phyloP scores from a whole-genome alignment of 2,113 vertebrate species.

The Mungos mungo region DNA sequence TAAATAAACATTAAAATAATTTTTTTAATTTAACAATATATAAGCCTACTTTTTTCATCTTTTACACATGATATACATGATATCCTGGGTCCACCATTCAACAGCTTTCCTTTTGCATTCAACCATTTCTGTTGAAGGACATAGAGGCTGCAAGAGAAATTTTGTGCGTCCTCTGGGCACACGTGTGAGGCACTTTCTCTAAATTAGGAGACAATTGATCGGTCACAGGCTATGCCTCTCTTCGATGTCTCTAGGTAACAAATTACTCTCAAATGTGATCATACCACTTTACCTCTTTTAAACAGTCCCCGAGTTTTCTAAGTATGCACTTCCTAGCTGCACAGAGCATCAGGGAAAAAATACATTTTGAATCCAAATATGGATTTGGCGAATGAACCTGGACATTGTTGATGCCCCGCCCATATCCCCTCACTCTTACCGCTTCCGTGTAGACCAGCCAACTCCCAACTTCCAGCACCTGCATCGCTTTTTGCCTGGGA shows the following conservation, averaged over 20 bases:
- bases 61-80: not conserved
- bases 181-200: not conserved
- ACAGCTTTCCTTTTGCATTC: conserved; percentile 5
- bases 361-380: not conserved
- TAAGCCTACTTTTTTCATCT: not conserved
- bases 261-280: not conserved
- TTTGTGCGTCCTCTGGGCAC: not conserved
- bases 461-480: not conserved
- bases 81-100: not conserved
- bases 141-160: not conserved
- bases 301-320: not conserved
- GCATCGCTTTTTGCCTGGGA: not conserved
- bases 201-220: not conserved
- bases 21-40: not conserved
- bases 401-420: not conserved
- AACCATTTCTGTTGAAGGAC: conserved; percentile 11
- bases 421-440: not conserved
- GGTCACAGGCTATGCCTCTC: not conserved
- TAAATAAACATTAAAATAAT: no score
- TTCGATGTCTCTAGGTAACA: not conserved
- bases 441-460: not conserved
- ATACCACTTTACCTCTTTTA: not conserved
- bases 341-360: not conserved
- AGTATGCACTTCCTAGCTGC: not conserved
- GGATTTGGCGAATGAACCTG: not conserved